Conservation (phyloP, 30 jellyfish, hydroid and myxozoan species). For the Aurelia aurita complex sp. Pacific region DNA sequence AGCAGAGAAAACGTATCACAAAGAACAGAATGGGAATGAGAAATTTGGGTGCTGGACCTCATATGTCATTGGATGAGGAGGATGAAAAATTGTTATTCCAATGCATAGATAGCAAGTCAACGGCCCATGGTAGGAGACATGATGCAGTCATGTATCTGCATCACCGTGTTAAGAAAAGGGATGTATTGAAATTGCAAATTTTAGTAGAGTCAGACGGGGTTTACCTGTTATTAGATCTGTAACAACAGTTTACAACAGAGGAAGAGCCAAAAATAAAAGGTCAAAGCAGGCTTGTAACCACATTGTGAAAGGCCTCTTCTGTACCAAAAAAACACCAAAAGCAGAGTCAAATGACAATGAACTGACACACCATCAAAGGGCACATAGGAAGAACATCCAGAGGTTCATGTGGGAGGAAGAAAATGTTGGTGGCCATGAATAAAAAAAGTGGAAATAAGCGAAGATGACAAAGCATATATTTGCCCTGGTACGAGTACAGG, state of each 20-base stretch:
- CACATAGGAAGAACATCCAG: slow-evolving; percentile 18
- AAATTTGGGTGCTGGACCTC: slow-evolving; percentile 15
- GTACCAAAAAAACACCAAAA: slow-evolving; percentile 21
- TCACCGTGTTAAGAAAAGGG: slow-evolving; percentile 41
- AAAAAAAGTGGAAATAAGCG: slow-evolving; percentile 5
- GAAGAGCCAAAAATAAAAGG: slow-evolving; percentile 24
- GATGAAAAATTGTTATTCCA: slow-evolving; percentile 17
- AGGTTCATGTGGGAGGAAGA: slow-evolving; percentile 30
- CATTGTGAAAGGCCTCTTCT: slow-evolving; percentile 7
- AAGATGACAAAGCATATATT: slow-evolving; percentile 35
- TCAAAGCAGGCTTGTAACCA: slow-evolving; percentile 10
- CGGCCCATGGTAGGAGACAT: slow-evolving; percentile 59
- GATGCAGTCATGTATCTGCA: slow-evolving; percentile 28
- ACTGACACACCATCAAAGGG: slow-evolving; percentile 12
- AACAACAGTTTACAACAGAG: slow-evolving; percentile 42
- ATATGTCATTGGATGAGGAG: slow-evolving; percentile 1
- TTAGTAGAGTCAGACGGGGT: slow-evolving; percentile 17
- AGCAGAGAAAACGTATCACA: slow-evolving; percentile 2
- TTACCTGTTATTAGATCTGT: slow-evolving; percentile 26
- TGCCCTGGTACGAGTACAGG: slow-evolving; percentile 32
- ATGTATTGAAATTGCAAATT: slow-evolving; percentile 35
- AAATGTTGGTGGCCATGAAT: slow-evolving; percentile 14
- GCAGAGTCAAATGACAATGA: slow-evolving; percentile 19
- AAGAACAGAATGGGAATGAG: slow-evolving; percentile 17
- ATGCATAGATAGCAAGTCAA: slow-evolving; percentile 26